Conservation (phyloP, 2,797 vertebrate species). For the Gouania willdenowi region DNA sequence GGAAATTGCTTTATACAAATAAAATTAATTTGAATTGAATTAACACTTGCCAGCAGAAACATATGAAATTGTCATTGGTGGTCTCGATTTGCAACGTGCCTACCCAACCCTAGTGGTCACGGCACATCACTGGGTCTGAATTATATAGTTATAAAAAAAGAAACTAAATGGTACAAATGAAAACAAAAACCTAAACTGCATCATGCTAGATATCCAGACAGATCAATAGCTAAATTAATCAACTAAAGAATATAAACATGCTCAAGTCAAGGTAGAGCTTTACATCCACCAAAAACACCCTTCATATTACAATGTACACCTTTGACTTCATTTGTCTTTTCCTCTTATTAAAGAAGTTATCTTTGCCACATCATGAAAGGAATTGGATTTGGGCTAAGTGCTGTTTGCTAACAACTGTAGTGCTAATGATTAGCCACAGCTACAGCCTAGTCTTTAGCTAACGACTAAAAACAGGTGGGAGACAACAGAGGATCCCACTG, state of each 20-base stretch:
- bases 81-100: too few relatives aligned
- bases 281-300: not conserved
- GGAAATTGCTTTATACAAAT: too few relatives aligned
- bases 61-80: too few relatives aligned
- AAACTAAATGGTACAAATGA: too few relatives aligned
- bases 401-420: conserved; percentile 34
- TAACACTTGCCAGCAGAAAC: too few relatives aligned
- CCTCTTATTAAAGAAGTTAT: not conserved
- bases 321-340: not conserved
- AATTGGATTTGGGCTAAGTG: not conserved
- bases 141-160: too few relatives aligned
- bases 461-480: conserved; percentile 68
- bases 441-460: conserved; percentile 53
- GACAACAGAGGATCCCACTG: conserved; percentile 69
- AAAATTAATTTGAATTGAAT: too few relatives aligned
- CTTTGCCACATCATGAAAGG: conserved; percentile 17
- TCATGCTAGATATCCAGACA: not conserved
- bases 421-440: conserved; percentile 60
- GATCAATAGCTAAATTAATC: not conserved
- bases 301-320: too few relatives aligned
- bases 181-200: not conserved
- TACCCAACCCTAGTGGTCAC: too few relatives aligned
- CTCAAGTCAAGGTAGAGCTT: too few relatives aligned
- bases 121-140: too few relatives aligned
- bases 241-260: not conserved